Percentiles rank a stretch among this genome's conserved stretches.
Evolutionary conservation across 1,140 invertebrate species (phyloP).

Genomic region (Oncopodura yosiiana): DNA sequence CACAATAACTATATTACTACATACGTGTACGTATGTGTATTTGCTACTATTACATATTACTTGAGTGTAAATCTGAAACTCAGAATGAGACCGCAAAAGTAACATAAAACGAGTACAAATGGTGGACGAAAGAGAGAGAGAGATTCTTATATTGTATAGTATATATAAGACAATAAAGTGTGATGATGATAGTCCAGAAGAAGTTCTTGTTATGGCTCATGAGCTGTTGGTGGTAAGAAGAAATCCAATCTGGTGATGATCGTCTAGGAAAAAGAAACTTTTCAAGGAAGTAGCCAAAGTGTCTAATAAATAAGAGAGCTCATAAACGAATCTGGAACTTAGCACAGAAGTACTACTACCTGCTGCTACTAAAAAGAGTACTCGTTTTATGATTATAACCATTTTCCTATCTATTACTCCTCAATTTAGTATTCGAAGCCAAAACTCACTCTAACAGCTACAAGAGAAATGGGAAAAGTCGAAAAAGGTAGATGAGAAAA

Average conservation of each 20-base stretch:
- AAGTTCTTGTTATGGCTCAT: neutral
- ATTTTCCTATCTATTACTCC: neutral
- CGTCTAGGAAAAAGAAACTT: neutral
- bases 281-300: constrained; percentile 3
- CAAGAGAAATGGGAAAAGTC: neutral
- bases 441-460: neutral
- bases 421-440: too few relatives aligned
- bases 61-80: neutral
- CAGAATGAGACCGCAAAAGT: neutral
- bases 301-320: constrained; percentile 26
- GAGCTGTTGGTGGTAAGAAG: neutral
- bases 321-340: constrained; percentile 15
- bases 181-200: constrained; percentile 13
- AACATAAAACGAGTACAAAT: neutral
- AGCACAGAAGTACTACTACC: constrained; percentile 4
- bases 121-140: neutral
- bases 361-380: constrained; percentile 1
- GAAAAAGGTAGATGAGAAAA: neutral
- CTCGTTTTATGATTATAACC: neutral
- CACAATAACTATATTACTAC: neutral
- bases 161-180: constrained; percentile 22
- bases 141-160: neutral
- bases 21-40: neutral
- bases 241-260: constrained; percentile 18
- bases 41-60: neutral